Evolutionary conservation across 2,113 vertebrate genomes (phyloP), one percentile per base, ranked within the genome.

Genomic region (Hucho hucho): DNA sequence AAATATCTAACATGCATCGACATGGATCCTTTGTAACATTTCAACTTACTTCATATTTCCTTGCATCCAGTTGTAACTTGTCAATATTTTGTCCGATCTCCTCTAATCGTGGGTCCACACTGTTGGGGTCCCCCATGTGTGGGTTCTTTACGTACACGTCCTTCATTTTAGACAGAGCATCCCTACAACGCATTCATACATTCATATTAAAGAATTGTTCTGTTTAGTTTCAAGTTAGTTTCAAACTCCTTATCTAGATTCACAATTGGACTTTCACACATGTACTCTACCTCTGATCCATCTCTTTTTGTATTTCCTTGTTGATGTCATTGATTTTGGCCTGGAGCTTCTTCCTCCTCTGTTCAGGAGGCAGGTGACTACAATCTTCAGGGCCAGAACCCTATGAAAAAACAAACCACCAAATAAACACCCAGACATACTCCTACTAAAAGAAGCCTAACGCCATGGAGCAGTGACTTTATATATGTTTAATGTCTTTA

Each of bases 341-440:
- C 32, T 97, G 96, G 2, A 98, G 95, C 71, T 97, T 99, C 84
- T 98, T 98, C 70, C 95, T 92, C 32, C 97, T 93, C 73, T 98
- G 97, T 70, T 99, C 97, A 0, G 96, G 95, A 11, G 97, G 96
- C 25, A 98, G 95, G 80, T 99, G 95, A 90, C 97, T 98, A 89
- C 96, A 98, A 82, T 99, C 97, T 75, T 97, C 95, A 0, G 96
- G 95, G 2, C 94, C 90, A 0, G 96, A 93, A 11, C 97, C 97
- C 97, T 97, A 90, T 20, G 46, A 53, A 65, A n/a, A 70, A 28
- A 46, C 13, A 65, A 46, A 63, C 43, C 47, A 76, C 46, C 61
- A 72, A n/a, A 77, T 70, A 71, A 18, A 79, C 64, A 66, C 64
- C 3, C 64, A 66, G 25, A 66, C 64, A 66, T 26, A 32, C 25